Evolutionary conservation across 2,113 vertebrate species (phyloP).

Genomic region (Sigmodon hispidus): DNA sequence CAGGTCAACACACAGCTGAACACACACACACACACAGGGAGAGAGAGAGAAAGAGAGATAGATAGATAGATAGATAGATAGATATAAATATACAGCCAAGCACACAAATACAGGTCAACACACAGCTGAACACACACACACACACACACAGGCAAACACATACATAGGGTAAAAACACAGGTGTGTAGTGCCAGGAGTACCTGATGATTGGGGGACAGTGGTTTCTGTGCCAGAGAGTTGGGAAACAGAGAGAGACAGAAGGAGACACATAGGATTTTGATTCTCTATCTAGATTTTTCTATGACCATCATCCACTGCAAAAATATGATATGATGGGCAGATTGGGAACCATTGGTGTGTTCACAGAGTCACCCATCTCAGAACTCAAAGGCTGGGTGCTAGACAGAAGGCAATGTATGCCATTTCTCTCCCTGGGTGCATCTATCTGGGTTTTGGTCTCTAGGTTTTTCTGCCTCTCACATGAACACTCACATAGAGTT

Average conservation of each 20-base stretch:
- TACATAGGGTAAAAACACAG: background rate
- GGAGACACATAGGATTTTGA: background rate
- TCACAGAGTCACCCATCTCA: background rate
- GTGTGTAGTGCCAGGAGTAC: background rate
- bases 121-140: background rate
- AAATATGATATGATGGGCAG: background rate
- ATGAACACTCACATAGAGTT: background rate
- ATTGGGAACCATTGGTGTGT: fast-evolving
- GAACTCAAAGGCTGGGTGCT: background rate
- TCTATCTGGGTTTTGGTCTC: background rate
- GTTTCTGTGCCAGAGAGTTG: background rate
- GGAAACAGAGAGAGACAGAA: background rate
- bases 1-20: background rate
- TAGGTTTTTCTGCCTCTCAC: background rate
- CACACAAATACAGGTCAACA: background rate
- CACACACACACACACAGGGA: background rate
- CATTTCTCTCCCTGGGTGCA: background rate
- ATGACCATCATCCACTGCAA: background rate
- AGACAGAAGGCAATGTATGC: background rate
- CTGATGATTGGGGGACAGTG: too few species aligned
- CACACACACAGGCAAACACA: background rate
- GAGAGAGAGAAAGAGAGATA: too few species aligned
- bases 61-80: too few species aligned
- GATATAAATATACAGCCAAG: background rate
- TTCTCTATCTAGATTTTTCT: background rate